Conservation (phyloP, 2,113 vertebrate species). For the Motacilla tschutschensis region DNA sequence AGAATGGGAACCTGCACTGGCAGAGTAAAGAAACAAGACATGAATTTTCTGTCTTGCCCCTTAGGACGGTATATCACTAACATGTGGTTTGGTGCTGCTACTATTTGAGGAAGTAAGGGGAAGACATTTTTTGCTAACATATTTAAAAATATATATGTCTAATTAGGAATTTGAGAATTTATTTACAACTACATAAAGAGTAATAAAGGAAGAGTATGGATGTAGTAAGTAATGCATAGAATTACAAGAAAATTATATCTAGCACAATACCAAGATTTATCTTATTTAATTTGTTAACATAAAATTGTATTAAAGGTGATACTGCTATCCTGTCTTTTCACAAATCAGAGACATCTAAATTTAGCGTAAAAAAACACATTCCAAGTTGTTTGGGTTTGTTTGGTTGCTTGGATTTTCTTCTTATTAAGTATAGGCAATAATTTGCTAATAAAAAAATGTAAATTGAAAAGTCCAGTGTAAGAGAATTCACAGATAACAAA, state of each 20-base stretch:
- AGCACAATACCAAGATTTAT: not conserved
- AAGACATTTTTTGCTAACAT: not conserved
- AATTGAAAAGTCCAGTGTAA: not conserved
- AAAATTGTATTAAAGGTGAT: not conserved
- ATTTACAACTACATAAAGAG: not conserved
- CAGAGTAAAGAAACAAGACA: not conserved
- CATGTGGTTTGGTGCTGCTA: not conserved
- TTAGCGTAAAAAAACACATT: not conserved
- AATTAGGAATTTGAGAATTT: not conserved
- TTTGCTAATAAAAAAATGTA: not conserved
- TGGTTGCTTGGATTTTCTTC: not conserved
- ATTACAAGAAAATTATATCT: not conserved
- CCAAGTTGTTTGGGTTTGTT: accelerated
- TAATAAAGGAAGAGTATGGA: not conserved
- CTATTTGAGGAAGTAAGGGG: not conserved
- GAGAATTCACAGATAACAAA: not conserved
- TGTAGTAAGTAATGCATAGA: accelerated
- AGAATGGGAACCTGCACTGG: not conserved
- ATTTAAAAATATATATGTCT: not conserved
- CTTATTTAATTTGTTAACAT: not conserved
- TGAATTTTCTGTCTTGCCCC: not conserved
- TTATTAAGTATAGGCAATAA: not conserved
- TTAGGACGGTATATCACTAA: not conserved
- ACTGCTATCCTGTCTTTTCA: not conserved
- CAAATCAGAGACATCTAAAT: not conserved